A percentile compares a stretch with the other conserved stretches of the same genome.
Conservation (phyloP, 2,888 invertebrate genomes). For the Thecocarcelia acutangulata region DNA sequence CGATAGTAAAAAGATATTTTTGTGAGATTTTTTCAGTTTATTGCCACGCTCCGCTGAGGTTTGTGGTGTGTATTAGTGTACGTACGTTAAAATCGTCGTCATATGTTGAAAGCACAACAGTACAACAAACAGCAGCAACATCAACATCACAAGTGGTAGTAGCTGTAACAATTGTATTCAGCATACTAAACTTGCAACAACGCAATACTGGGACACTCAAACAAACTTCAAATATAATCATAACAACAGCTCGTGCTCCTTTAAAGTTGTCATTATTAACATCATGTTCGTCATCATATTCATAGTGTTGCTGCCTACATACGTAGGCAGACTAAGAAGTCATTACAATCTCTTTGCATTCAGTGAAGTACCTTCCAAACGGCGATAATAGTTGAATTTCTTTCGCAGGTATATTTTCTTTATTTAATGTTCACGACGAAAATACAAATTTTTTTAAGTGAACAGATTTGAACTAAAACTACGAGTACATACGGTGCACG, state of each 20-base stretch:
- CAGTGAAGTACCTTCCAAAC: too few species aligned
- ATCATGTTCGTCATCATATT: slow-evolving; percentile 37
- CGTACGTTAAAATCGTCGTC: slow-evolving; percentile 64
- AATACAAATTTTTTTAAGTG: too few species aligned
- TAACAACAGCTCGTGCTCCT: slow-evolving; percentile 51
- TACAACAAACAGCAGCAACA: not conserved
- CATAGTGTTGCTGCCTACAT: not conserved
- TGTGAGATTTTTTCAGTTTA: slow-evolving; percentile 72
- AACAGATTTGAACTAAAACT: too few species aligned
- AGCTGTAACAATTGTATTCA: slow-evolving; percentile 45
- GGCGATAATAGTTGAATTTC: too few species aligned
- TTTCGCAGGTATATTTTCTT: too few species aligned
- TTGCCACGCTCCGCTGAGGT: slow-evolving; percentile 79
- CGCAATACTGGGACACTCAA: slow-evolving; percentile 1
- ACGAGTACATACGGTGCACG: too few species aligned
- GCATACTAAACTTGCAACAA: slow-evolving; percentile 41
- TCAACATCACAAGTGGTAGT: slow-evolving; percentile 12
- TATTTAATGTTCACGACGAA: too few species aligned
- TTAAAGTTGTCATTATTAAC: slow-evolving; percentile 51
- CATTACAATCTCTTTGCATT: not conserved
- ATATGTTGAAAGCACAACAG: slow-evolving; percentile 41
- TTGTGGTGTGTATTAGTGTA: slow-evolving; percentile 72
- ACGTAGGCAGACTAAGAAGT: slow-evolving; percentile 10
- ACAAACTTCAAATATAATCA: slow-evolving; percentile 23
- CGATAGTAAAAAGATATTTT: slow-evolving; percentile 70